Conservation (phyloP, 92 coral and sea anemone genomes). For the Muricea muricata region DNA sequence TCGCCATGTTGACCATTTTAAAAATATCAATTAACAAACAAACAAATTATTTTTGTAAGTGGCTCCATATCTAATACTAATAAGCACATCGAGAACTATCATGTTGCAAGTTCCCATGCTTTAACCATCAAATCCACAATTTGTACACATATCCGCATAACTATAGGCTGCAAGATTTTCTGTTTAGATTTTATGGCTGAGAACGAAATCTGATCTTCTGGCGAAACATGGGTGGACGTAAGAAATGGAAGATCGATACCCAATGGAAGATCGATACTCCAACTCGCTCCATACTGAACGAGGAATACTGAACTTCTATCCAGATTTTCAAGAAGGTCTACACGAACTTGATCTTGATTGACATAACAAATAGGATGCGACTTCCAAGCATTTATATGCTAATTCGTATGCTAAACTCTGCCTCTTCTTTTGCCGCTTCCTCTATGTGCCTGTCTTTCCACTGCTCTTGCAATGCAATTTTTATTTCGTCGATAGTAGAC, state of each 20-base stretch:
- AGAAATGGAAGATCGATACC: background rate
- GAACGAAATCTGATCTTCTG: too few relatives aligned
- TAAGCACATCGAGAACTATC: too few relatives aligned
- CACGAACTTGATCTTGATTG: conserved; percentile 38
- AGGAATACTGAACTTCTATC: background rate
- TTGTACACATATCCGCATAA: too few relatives aligned
- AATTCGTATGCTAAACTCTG: too few relatives aligned
- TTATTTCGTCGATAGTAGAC: background rate
- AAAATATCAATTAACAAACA: too few relatives aligned
- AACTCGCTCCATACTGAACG: conserved; percentile 13
- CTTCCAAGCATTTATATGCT: conserved; percentile 16
- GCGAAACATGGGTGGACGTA: too few relatives aligned
- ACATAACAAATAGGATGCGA: conserved; percentile 19
- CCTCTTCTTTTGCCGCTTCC: background rate
- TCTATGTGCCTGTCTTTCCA: background rate
- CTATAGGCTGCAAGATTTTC: background rate
- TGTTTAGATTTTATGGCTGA: background rate
- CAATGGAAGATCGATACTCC: too few relatives aligned
- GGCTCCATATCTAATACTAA: too few relatives aligned
- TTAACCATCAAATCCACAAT: too few relatives aligned
- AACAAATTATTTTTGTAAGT: too few relatives aligned
- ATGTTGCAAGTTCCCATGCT: too few relatives aligned
- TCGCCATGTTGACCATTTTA: too few relatives aligned
- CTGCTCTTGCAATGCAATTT: background rate
- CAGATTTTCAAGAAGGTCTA: conserved; percentile 4